Evolutionary conservation across 2,113 vertebrate genomes (phyloP).

Genomic region (Clarias macrocephalus): DNA sequence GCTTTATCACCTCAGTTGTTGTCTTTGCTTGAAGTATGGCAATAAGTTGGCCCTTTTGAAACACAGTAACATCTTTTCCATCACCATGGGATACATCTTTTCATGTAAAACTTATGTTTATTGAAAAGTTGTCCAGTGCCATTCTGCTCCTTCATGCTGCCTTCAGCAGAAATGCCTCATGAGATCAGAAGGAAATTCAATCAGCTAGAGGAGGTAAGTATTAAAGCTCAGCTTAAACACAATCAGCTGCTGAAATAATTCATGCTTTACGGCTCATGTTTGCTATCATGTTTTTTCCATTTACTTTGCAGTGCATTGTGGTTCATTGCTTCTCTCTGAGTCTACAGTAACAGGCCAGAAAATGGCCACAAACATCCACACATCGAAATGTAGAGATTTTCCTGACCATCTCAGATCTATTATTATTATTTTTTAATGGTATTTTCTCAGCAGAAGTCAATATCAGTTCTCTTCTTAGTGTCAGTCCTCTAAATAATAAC

Average conservation of each 20-base stretch:
- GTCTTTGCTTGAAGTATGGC: too few species aligned
- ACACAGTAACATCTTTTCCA: too few species aligned
- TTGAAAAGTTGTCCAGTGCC: not conserved
- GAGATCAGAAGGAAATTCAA: not conserved
- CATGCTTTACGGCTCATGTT: not conserved
- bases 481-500: constrained; percentile 9
- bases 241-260: not conserved
- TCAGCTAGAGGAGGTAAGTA: not conserved
- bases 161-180: not conserved
- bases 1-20: too few species aligned
- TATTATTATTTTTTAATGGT: not conserved
- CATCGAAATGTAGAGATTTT: not conserved
- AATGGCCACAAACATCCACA: not conserved
- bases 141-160: not conserved
- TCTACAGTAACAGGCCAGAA: not conserved
- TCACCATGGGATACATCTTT: not conserved
- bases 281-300: not conserved
- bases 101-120: not conserved
- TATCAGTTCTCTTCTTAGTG: constrained; percentile 6
- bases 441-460: constrained; percentile 10
- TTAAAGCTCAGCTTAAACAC: not conserved
- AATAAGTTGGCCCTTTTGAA: too few species aligned
- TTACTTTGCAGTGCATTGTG: not conserved
- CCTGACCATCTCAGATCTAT: not conserved
- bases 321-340: not conserved